A percentile compares a stretch with the other conserved stretches of the same genome.
phyloP scores from a whole-genome alignment of 2,888 invertebrate species.

The Napeogenes sylphis region DNA sequence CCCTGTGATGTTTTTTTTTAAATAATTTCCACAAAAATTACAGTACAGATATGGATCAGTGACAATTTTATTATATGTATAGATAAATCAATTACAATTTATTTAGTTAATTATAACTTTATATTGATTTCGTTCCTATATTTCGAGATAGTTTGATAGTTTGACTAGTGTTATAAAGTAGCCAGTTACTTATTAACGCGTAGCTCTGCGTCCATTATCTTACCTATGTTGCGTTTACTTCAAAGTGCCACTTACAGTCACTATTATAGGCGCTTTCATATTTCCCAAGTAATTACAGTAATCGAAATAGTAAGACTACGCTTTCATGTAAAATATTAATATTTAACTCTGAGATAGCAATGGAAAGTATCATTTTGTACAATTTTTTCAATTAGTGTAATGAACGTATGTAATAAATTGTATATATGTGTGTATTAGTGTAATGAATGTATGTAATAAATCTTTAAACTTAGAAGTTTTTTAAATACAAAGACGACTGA shows the following conservation, averaged over 20 bases:
- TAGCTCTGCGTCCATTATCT: conserved; percentile 44
- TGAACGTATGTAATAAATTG: too few relatives aligned
- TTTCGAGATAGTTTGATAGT: conserved; percentile 4
- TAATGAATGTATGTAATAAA: too few relatives aligned
- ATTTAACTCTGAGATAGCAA: not conserved
- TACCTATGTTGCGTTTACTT: conserved; percentile 57
- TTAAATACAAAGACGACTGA: conserved; percentile 16
- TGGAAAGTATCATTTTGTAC: too few relatives aligned
- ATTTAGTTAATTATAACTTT: too few relatives aligned
- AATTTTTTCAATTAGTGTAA: too few relatives aligned
- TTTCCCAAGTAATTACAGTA: conserved; percentile 33
- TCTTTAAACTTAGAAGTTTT: too few relatives aligned
- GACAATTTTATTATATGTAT: too few relatives aligned
- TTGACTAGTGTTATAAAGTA: conserved; percentile 32
- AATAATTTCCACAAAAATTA: too few relatives aligned
- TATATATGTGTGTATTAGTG: too few relatives aligned
- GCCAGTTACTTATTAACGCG: conserved; percentile 48
- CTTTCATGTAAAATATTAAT: not conserved
- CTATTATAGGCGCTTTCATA: conserved; percentile 49
- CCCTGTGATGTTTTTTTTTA: too few relatives aligned
- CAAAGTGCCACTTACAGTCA: conserved; percentile 57
- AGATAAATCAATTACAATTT: too few relatives aligned
- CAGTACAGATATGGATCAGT: too few relatives aligned
- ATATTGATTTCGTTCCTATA: conserved; percentile 9
- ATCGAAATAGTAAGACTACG: conserved; percentile 19